Percentiles rank a stretch among this genome's conserved stretches.
These are phyloP conservation scores for Mus musculus DNA, from an alignment of 2,113 vertebrate species.

Conservation along the genomic window GRCm39 chr6:123045501-123046000, in stretches of 20 bases:
- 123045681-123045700: neutral
- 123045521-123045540: constrained; percentile 65
- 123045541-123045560: constrained; percentile 59
- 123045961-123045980: too few species aligned
- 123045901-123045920: too few species aligned
- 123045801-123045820: neutral
- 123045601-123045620: neutral
- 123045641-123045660: neutral
- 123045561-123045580: neutral
- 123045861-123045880: too few species aligned
- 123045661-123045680: neutral
- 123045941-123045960: too few species aligned
- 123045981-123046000: neutral
- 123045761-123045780: neutral
- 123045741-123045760: neutral
- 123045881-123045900: too few species aligned
- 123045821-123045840: neutral
- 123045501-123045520: constrained; percentile 9
- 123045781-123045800: neutral
- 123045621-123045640: neutral
- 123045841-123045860: neutral
- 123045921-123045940: too few species aligned
- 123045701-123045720: neutral
- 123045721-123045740: neutral
- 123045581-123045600: neutral